These are phyloP conservation scores for Piezodorus guildinii DNA, from an alignment of 1,140 invertebrate species.

Conservation along the genomic window DNA sequence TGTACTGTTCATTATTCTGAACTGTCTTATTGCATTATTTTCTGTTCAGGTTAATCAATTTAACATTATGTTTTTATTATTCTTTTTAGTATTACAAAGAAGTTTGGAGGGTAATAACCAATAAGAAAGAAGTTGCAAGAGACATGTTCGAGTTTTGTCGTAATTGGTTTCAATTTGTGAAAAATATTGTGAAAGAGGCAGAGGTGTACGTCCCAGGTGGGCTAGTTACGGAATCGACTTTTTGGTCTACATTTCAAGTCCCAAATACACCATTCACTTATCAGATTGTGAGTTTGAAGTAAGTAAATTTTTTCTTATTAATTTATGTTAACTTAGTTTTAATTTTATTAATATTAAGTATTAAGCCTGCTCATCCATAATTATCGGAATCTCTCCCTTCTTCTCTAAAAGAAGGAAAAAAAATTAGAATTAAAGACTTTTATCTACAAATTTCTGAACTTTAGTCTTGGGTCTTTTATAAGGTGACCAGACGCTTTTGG, in stretches of 20 bases:
- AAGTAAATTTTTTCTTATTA: conserved; percentile 17
- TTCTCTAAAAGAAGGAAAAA: too few species aligned
- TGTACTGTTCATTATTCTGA: too few species aligned
- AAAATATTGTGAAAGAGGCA: conserved; percentile 65
- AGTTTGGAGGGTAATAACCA: conserved; percentile 49
- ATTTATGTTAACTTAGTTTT: neutral
- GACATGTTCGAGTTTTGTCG: conserved; percentile 62
- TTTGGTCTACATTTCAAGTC: conserved; percentile 67
- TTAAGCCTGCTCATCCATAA: too few species aligned
- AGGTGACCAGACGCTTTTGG: too few species aligned
- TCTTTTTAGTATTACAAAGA: conserved; percentile 64
- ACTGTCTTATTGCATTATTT: too few species aligned
- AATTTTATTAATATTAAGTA: neutral
- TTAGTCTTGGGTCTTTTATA: too few species aligned
- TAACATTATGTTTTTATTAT: conserved; percentile 1
- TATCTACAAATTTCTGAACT: too few species aligned
- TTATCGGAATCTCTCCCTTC: too few species aligned
- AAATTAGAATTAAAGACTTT: too few species aligned
- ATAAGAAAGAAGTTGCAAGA: conserved; percentile 36
- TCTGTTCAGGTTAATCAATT: neutral
- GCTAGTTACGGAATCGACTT: conserved; percentile 77
- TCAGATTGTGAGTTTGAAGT: conserved; percentile 65
- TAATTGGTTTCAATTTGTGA: conserved; percentile 80
- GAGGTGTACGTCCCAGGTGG: conserved; percentile 72
- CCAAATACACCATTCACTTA: conserved; percentile 60